phyloP scores from a whole-genome alignment of 23 tunicate genomes.

The Trididemnum clinides region DNA sequence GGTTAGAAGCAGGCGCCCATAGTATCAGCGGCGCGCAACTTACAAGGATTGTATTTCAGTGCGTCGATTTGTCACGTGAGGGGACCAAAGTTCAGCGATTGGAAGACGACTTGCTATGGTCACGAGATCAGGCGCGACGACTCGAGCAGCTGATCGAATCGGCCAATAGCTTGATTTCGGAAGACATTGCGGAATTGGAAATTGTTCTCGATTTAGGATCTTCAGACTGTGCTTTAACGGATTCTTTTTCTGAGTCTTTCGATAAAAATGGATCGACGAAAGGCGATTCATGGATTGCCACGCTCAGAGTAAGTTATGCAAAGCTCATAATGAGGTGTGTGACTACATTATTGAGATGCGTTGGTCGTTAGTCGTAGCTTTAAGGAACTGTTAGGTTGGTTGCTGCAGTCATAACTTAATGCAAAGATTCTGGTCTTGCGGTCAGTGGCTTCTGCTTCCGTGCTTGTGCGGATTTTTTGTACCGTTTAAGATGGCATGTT shows the following conservation, averaged over 20 bases:
- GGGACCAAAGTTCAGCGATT: constrained; percentile 27
- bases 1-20: too few relatives aligned
- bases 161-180: constrained; percentile 43
- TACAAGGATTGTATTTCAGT: too few relatives aligned
- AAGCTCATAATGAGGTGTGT: too few relatives aligned
- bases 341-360: too few relatives aligned
- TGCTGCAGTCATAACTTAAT: too few relatives aligned
- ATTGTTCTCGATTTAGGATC: constrained; percentile 33
- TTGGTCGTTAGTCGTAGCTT: too few relatives aligned
- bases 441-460: too few relatives aligned
- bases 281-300: constrained; percentile 53
- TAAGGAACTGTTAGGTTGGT: too few relatives aligned
- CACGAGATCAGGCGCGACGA: constrained; percentile 51
- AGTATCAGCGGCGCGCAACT: too few relatives aligned
- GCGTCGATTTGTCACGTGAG: constrained; percentile 44
- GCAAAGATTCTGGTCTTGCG: too few relatives aligned
- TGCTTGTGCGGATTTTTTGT: too few relatives aligned
- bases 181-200: constrained; percentile 51
- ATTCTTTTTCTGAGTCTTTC: constrained; percentile 29
- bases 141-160: constrained; percentile 58
- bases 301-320: constrained; percentile 47
- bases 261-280: constrained; percentile 18
- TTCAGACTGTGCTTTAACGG: constrained; percentile 21
- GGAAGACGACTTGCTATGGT: constrained; percentile 75
- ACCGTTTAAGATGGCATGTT: too few relatives aligned